These are phyloP conservation scores for Serripes groenlandicus DNA, from an alignment of 2,888 invertebrate genomes.

Conservation along the genomic window DNA sequence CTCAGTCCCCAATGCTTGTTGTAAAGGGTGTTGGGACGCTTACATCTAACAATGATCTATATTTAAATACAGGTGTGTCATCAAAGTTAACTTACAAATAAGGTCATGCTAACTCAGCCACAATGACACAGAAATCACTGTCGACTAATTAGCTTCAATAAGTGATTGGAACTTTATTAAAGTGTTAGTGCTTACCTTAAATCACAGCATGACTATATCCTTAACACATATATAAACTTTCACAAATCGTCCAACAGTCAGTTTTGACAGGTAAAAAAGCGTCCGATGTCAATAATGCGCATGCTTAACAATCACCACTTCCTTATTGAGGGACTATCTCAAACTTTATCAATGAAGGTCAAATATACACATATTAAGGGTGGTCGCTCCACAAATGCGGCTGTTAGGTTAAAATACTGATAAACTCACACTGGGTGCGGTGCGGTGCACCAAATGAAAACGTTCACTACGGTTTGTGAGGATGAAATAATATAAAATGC, in stretches of 20 bases:
- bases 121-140: background rate
- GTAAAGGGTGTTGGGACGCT: too few relatives aligned
- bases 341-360: too few relatives aligned
- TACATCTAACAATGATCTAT: too few relatives aligned
- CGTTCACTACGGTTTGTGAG: too few relatives aligned
- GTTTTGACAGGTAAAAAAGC: constrained; percentile 17
- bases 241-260: background rate
- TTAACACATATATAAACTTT: constrained; percentile 8
- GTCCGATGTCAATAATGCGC: constrained; percentile 17
- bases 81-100: background rate
- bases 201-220: background rate
- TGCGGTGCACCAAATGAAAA: too few relatives aligned
- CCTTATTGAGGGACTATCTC: constrained; percentile 28
- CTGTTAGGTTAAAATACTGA: too few relatives aligned
- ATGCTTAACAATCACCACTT: constrained; percentile 27
- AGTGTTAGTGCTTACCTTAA: background rate
- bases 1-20: too few relatives aligned
- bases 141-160: background rate
- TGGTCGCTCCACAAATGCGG: too few relatives aligned
- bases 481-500: too few relatives aligned
- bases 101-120: background rate
- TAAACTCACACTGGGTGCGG: too few relatives aligned
- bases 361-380: too few relatives aligned
- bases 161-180: background rate
- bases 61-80: constrained; percentile 23